A percentile compares a stretch with the other conserved stretches of the same genome.
Evolutionary conservation across 2,797 vertebrate genomes (phyloP).

Genomic region (Thunnus albacares): DNA sequence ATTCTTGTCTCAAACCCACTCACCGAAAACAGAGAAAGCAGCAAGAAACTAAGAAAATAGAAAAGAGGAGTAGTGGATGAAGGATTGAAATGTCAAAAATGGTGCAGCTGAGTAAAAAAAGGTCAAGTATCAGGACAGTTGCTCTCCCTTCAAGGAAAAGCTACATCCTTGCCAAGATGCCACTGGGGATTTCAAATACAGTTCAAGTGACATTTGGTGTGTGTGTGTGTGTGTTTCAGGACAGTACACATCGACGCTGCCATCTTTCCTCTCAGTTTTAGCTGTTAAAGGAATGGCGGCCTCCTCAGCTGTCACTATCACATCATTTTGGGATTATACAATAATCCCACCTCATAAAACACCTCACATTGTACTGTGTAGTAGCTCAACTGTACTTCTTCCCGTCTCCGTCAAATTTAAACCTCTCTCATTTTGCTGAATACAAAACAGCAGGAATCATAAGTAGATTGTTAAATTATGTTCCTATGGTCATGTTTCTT

Average conservation of each 20-base stretch:
- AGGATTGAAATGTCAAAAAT: constrained; percentile 37
- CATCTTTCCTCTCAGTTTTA: constrained; percentile 28
- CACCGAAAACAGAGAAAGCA: not conserved
- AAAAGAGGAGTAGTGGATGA: not conserved
- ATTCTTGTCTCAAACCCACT: not conserved
- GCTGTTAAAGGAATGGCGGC: constrained; percentile 16
- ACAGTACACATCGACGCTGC: not conserved
- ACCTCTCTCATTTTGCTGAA: not conserved
- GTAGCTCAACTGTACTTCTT: not conserved
- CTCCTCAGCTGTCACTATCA: constrained; percentile 31
- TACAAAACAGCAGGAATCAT: not conserved
- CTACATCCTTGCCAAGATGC: constrained; percentile 29
- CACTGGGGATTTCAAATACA: constrained; percentile 46
- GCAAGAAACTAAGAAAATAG: not conserved
- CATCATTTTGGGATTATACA: constrained; percentile 7
- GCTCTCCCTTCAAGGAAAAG: constrained; percentile 17
- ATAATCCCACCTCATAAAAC: constrained; percentile 15
- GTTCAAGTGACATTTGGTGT: constrained; percentile 48
- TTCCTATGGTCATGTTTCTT: not conserved
- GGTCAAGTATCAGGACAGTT: constrained; percentile 44
- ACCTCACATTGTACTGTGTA: not conserved
- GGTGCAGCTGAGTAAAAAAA: constrained; percentile 22
- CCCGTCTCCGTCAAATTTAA: not conserved
- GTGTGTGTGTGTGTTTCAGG: constrained; percentile 28
- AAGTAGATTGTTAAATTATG: not conserved